Evolutionary conservation across 2,888 invertebrate species (phyloP).

Genomic region (Aphodius sticticus): DNA sequence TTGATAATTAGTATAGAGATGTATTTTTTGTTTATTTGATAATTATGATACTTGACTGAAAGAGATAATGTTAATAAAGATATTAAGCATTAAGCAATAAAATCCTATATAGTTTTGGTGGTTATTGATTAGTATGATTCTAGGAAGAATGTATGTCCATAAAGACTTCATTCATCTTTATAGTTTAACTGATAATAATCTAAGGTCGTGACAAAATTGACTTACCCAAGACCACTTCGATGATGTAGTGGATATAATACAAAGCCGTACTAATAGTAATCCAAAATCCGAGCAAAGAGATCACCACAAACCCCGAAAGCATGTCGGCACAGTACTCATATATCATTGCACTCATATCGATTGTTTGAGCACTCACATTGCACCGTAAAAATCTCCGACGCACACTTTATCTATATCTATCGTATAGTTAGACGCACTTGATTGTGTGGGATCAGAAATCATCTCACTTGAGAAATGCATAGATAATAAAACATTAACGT

Average conservation of each 20-base stretch:
- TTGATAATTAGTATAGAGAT: no score
- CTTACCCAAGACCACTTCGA: constrained; percentile 71
- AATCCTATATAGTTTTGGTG: no score
- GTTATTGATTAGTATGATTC: no score
- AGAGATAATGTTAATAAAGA: no score
- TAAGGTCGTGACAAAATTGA: neutral
- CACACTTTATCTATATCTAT: constrained; percentile 12
- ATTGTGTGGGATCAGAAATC: neutral
- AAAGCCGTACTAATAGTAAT: constrained; percentile 49
- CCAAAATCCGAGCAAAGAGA: constrained; percentile 49
- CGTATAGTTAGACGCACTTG: neutral
- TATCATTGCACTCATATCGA: constrained; percentile 7
- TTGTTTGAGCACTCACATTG: constrained; percentile 9
- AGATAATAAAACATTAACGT: neutral
- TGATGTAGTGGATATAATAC: constrained; percentile 58
- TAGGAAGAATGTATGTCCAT: no score
- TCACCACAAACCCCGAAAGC: constrained; percentile 48
- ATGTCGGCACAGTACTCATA: constrained; percentile 43
- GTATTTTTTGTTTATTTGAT: no score
- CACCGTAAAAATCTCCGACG: neutral
- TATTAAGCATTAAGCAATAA: no score
- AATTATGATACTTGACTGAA: no score
- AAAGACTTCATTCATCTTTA: neutral
- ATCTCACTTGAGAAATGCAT: neutral
- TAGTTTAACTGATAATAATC: neutral